These are phyloP conservation scores for Xylocopa sonorina DNA, from an alignment of 1,140 invertebrate species.

Conservation along the genomic window DNA sequence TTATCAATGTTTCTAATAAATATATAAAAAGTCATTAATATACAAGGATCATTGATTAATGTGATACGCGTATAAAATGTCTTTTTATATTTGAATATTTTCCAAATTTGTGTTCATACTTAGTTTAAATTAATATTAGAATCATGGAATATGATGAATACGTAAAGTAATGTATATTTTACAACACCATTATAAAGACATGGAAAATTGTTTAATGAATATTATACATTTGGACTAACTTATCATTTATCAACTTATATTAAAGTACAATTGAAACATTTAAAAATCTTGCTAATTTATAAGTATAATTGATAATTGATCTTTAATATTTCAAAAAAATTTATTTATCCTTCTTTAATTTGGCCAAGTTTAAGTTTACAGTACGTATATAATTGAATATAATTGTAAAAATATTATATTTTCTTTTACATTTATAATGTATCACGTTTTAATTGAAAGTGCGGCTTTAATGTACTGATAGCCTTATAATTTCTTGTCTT, in stretches of 20 bases:
- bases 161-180: slow-evolving; percentile 14
- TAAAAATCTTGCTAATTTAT: slow-evolving; percentile 13
- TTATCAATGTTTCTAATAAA: slow-evolving; percentile 32
- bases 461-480: background rate
- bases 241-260: slow-evolving; percentile 10
- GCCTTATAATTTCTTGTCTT: background rate
- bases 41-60: slow-evolving; percentile 28
- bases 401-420: slow-evolving; percentile 1
- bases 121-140: slow-evolving; percentile 6
- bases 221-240: background rate
- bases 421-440: background rate
- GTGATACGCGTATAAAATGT: slow-evolving; percentile 10
- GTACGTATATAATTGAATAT: background rate
- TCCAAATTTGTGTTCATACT: slow-evolving; percentile 25
- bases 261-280: background rate
- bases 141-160: background rate
- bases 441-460: slow-evolving; percentile 2
- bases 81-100: slow-evolving; percentile 21
- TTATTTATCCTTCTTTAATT: background rate
- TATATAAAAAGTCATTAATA: slow-evolving; percentile 13
- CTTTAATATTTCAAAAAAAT: background rate
- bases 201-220: slow-evolving; percentile 10
- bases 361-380: background rate
- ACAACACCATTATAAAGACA: background rate
- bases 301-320: slow-evolving; percentile 13